Base-by-base conservation (phyloP, 2,797 vertebrate genomes). In the Eurystomus glaucurus region DNA sequence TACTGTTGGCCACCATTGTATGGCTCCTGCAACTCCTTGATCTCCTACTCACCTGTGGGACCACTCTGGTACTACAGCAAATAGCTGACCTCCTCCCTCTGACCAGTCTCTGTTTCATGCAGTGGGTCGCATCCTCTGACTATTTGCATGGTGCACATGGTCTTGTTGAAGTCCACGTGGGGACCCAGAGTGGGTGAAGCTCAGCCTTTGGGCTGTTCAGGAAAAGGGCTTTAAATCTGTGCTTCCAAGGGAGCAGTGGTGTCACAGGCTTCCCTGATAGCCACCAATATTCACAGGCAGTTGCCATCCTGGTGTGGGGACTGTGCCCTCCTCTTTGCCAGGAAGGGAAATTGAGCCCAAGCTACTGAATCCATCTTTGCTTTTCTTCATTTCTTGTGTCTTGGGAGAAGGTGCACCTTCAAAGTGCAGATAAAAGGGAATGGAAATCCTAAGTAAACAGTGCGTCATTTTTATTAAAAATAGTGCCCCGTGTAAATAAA, bases 71-170 rank as follows among this genome's bases (percentile, higher is more conserved):
- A 2, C 4, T 10, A 35, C n/a, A 76, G 1, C 20, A 23, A 2
- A 46, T 10, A 23, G 39, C 28, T 16, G 26, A 14, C 72, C 54
- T 51, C n/a, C 22, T 61, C 11, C 35, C 4, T 20, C 22, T 5
- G 6, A 2, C 33, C 48, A 46, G 7, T 61, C 31, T 54, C 43
- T 45, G 33, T 19, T 48, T 21, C 60, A 4, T 7, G 19, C 50
- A 46, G 3, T 19, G 64, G 29, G 11, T 70, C 25, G 0, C 65
- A 31, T 80, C 55, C 31, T 85, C 37, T 77, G 14, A 68, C 80
- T 50, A 0, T 23, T 5, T 3, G 0, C 31, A 4, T 31, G 20
- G 15, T 46, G n/a, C 0, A 0, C 1, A 0, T 4, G 2, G 8
- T 65, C 43, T 58, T 39, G 43, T 28, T 66, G 57, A 78, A 58